These are phyloP conservation scores for Macquaria ambigua DNA, from an alignment of 2,113 vertebrate species.

Conservation along the genomic window DNA sequence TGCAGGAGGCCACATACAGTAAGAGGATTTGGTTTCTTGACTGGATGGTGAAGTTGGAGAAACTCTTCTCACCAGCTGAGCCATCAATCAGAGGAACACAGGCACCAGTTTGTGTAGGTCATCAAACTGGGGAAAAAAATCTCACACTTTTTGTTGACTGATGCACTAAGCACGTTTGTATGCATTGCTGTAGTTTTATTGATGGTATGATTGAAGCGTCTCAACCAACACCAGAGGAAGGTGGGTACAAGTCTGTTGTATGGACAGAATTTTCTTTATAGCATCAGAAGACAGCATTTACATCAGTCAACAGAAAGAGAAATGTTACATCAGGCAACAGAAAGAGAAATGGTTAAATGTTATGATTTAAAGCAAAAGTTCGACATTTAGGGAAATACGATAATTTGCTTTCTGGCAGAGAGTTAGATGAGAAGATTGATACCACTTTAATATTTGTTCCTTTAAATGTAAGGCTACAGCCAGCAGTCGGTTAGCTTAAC, in stretches of 20 bases:
- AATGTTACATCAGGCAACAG: conserved; percentile 23
- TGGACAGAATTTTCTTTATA: background rate
- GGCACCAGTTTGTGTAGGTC: background rate
- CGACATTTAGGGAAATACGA: conserved; percentile 1
- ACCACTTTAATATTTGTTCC: background rate
- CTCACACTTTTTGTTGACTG: background rate
- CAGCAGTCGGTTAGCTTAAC: background rate
- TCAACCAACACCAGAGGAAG: conserved; percentile 3
- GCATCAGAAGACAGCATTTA: conserved; percentile 10
- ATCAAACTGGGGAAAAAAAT: conserved; percentile 7
- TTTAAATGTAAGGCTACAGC: background rate
- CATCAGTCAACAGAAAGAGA: conserved; percentile 28
- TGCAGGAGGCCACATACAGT: conserved; percentile 9
- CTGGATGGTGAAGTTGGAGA: background rate
- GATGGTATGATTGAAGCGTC: conserved; percentile 10
- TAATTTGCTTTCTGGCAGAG: background rate
- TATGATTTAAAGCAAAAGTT: background rate
- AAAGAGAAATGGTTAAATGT: background rate
- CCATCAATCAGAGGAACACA: conserved; percentile 8
- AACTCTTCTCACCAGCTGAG: conserved; percentile 13
- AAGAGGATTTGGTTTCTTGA: conserved; percentile 34
- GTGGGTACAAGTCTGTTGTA: background rate
- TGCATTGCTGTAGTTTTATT: conserved; percentile 29
- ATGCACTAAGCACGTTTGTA: background rate
- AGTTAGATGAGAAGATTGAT: background rate